Percentiles rank a stretch among this genome's conserved stretches.
Conservation (phyloP, 2,888 invertebrate genomes). For the Blera fallax region DNA sequence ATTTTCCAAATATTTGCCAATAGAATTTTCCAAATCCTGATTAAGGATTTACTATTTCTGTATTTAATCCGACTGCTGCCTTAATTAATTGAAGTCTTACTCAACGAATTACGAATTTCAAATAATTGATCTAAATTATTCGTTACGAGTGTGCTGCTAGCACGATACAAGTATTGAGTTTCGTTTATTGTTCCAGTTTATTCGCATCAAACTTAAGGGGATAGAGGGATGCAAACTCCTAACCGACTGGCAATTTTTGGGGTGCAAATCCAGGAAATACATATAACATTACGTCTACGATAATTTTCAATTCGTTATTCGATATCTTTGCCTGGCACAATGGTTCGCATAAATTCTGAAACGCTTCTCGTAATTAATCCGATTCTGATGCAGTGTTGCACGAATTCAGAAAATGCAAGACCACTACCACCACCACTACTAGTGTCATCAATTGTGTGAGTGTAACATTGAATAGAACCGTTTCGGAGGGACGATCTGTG, state of each 20-base stretch:
- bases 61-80: neutral
- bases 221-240: neutral
- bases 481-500: neutral
- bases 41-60: neutral
- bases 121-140: constrained; percentile 8
- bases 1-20: neutral
- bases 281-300: constrained; percentile 21
- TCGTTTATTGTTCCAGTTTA: constrained; percentile 9
- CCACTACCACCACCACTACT: neutral
- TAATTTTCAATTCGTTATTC: constrained; percentile 55
- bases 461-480: constrained; percentile 28
- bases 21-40: neutral
- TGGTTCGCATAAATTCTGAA: constrained; percentile 36
- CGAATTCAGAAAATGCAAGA: constrained; percentile 10
- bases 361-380: constrained; percentile 55
- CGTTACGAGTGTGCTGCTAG: neutral
- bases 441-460: neutral
- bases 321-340: constrained; percentile 43
- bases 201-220: neutral
- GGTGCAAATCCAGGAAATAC: constrained; percentile 33
- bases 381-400: constrained; percentile 34
- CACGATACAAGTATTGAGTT: constrained; percentile 15
- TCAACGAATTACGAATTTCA: neutral
- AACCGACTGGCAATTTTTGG: constrained; percentile 31
- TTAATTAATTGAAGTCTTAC: constrained; percentile 22